phyloP scores from a whole-genome alignment of 2,888 invertebrate species.

The Perithous albicinctus region DNA sequence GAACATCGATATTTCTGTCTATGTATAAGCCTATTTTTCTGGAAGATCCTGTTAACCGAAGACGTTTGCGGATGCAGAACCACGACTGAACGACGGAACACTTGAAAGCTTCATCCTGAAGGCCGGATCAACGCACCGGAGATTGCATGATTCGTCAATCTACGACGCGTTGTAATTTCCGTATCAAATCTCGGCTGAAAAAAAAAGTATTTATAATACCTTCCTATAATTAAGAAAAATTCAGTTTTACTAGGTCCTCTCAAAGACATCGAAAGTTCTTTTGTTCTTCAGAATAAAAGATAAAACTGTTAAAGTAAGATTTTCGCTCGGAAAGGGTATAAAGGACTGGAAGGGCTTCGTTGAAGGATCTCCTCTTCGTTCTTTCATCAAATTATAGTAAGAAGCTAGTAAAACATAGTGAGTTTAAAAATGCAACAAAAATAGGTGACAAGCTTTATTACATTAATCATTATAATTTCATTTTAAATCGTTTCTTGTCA shows the following conservation, averaged over 20 bases:
- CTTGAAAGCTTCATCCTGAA: conserved; percentile 24
- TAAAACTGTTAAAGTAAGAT: too few species aligned
- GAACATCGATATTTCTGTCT: too few species aligned
- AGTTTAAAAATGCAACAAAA: too few species aligned
- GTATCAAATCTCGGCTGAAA: conserved; percentile 10
- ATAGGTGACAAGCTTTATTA: too few species aligned
- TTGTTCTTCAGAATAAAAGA: too few species aligned
- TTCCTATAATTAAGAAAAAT: not conserved
- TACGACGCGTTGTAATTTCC: conserved; percentile 51
- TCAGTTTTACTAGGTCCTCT: not conserved
- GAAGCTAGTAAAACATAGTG: too few species aligned
- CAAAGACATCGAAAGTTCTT: not conserved
- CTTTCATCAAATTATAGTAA: too few species aligned
- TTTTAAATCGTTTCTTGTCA: too few species aligned
- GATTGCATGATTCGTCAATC: conserved; percentile 56
- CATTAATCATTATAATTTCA: too few species aligned
- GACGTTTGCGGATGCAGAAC: not conserved
- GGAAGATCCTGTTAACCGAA: not conserved
- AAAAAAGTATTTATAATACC: not conserved
- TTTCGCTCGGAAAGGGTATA: too few species aligned
- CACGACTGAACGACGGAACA: conserved; percentile 1
- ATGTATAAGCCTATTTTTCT: not conserved
- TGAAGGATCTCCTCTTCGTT: too few species aligned
- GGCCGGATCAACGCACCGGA: conserved; percentile 36
- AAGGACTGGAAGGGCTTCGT: too few species aligned